Conservation (phyloP, 2,797 vertebrate genomes). For the Parotocinclus haroldoi region DNA sequence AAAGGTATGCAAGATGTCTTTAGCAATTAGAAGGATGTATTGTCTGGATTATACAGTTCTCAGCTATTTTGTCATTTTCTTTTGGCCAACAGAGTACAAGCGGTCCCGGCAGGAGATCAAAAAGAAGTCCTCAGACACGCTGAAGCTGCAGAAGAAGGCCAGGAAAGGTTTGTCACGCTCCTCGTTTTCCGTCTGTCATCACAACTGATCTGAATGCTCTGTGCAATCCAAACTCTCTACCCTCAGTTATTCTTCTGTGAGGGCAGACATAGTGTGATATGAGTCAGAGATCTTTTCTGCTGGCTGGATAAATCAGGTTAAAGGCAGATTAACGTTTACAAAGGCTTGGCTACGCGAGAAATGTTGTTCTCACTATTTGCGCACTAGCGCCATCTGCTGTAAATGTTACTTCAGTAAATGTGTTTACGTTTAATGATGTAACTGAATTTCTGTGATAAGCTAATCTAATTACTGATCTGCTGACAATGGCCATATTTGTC, state of each 20-base stretch:
- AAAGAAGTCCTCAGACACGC: slow-evolving; percentile 92
- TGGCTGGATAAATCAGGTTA: slow-evolving; percentile 33
- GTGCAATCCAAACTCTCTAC: neutral
- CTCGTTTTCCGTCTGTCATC: neutral
- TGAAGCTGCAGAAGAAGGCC: slow-evolving; percentile 96
- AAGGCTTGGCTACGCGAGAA: too few species aligned
- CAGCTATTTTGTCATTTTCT: neutral
- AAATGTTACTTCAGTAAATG: neutral
- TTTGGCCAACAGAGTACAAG: slow-evolving; percentile 82
- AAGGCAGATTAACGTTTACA: slow-evolving; percentile 19
- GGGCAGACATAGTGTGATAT: neutral
- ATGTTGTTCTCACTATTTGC: neutral
- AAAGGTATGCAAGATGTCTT: slow-evolving; percentile 74
- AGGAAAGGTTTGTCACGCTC: slow-evolving; percentile 84
- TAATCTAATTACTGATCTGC: too few species aligned
- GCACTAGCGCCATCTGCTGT: slow-evolving; percentile 26
- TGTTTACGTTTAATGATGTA: too few species aligned
- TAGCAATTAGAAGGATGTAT: too few species aligned
- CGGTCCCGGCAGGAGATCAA: slow-evolving; percentile 96
- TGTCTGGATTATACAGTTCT: neutral
- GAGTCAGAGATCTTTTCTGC: slow-evolving; percentile 6
- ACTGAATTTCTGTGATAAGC: too few species aligned
- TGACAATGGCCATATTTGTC: too few species aligned
- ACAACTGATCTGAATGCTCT: neutral
- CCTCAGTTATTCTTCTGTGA: too few species aligned